Percentiles rank a stretch among this genome's conserved stretches.
Evolutionary conservation across 2,113 vertebrate genomes (phyloP).

Genomic region (Protobothrops mucrosquamatus): DNA sequence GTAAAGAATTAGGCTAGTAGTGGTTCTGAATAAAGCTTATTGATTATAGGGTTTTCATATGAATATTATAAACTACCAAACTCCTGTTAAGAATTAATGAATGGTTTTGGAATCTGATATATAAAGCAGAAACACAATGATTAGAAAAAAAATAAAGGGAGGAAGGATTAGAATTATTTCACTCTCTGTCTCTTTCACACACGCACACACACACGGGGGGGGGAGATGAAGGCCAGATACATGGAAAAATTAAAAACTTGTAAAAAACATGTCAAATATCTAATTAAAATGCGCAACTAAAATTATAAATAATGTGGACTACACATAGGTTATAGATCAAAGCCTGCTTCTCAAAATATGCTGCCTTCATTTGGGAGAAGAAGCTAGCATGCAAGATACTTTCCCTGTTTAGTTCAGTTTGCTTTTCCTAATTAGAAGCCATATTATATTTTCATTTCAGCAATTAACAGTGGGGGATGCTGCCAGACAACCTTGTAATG

Average conservation of each 20-base stretch:
- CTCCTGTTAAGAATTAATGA: not conserved
- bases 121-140: not conserved
- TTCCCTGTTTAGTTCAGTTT: conserved; percentile 24
- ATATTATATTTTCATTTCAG: conserved; percentile 50
- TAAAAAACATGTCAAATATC: not conserved
- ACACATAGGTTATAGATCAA: conserved; percentile 4
- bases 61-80: not conserved
- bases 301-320: not conserved
- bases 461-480: conserved; percentile 51
- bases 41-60: not conserved
- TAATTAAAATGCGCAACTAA: not conserved
- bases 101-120: not conserved
- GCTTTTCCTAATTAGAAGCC: conserved; percentile 47
- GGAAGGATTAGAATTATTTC: not conserved
- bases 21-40: not conserved
- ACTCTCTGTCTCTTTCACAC: not conserved
- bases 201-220: no score
- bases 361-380: conserved; percentile 26
- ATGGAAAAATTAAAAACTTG: not conserved
- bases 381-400: conserved; percentile 36
- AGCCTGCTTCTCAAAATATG: not conserved
- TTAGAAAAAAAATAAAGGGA: not conserved
- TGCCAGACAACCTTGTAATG: conserved; percentile 58
- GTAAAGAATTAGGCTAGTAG: not conserved
- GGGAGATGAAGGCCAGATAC: not conserved